phyloP scores from a whole-genome alignment of 2,113 vertebrate species.

The Calidris pygmaea region DNA sequence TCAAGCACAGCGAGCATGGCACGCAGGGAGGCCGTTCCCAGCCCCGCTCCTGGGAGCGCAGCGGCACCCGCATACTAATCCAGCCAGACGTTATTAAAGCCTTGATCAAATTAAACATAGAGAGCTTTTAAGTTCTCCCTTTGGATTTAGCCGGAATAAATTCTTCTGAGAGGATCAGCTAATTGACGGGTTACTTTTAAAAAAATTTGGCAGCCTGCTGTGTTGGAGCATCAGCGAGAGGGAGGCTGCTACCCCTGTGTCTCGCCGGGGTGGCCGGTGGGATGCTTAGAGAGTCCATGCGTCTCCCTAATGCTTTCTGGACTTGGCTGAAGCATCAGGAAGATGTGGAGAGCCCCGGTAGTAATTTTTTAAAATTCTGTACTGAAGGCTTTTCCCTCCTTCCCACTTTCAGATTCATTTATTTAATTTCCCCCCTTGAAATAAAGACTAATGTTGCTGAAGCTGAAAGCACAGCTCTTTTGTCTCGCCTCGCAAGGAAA shows the following conservation, averaged over 20 bases:
- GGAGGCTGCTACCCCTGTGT: neutral
- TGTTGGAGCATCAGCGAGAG: neutral
- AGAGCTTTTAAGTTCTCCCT: constrained; percentile 3
- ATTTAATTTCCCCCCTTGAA: constrained; percentile 21
- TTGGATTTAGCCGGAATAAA: neutral
- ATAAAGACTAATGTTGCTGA: neutral
- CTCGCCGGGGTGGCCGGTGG: neutral
- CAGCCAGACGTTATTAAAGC: neutral
- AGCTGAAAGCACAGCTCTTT: neutral
- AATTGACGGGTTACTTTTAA: neutral
- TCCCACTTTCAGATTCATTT: neutral
- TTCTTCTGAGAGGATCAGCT: neutral
- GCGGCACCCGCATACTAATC: neutral
- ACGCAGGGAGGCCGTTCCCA: neutral
- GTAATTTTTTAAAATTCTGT: neutral
- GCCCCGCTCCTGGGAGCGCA: neutral
- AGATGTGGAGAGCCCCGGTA: neutral
- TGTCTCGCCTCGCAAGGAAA: neutral
- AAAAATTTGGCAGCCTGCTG: neutral
- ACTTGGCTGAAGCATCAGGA: neutral
- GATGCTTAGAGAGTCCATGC: neutral
- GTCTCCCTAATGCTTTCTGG: neutral
- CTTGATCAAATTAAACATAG: neutral
- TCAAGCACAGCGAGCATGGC: rapidly evolving
- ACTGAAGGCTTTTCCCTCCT: neutral